These are phyloP conservation scores for Nibea albiflora DNA, from an alignment of 2,113 vertebrate genomes.

Conservation along the genomic window DNA sequence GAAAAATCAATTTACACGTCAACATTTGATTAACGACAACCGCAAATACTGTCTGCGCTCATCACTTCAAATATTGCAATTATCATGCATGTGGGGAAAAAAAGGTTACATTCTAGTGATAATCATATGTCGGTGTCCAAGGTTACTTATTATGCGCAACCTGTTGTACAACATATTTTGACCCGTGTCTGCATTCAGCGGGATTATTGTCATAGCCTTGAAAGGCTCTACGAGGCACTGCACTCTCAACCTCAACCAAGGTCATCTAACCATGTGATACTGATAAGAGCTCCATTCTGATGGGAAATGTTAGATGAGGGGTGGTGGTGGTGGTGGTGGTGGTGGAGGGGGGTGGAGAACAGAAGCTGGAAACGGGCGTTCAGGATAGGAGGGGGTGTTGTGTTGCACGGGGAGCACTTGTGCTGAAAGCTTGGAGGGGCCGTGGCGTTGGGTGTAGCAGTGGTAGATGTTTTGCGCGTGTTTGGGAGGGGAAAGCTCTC, in stretches of 20 bases:
- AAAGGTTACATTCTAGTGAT: slow-evolving; percentile 5
- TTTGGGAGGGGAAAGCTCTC: slow-evolving; percentile 35
- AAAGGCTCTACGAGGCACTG: slow-evolving; percentile 55
- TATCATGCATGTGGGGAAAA: background rate
- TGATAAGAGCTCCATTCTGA: slow-evolving; percentile 70
- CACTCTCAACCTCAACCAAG: slow-evolving; percentile 59
- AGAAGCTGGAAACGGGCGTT: slow-evolving; percentile 25
- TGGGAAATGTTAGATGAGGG: slow-evolving; percentile 59
- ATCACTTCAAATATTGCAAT: background rate
- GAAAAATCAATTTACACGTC: background rate
- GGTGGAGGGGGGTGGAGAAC: slow-evolving; percentile 34
- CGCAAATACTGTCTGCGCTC: background rate
- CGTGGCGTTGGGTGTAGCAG: slow-evolving; percentile 16
- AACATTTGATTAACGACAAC: background rate
- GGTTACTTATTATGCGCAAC: slow-evolving; percentile 30
- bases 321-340: slow-evolving; percentile 1
- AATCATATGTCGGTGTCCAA: slow-evolving; percentile 8
- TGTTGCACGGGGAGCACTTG: slow-evolving; percentile 41
- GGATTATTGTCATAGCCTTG: slow-evolving; percentile 67
- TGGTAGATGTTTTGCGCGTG: slow-evolving; percentile 27
- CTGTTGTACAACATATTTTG: slow-evolving; percentile 27
- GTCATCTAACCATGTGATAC: slow-evolving; percentile 60
- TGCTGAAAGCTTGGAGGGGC: slow-evolving; percentile 40
- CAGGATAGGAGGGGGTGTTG: background rate
- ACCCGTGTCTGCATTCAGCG: slow-evolving; percentile 44